These are phyloP conservation scores for Plusia festucae DNA, from an alignment of 2,888 invertebrate species.

Conservation along the genomic window DNA sequence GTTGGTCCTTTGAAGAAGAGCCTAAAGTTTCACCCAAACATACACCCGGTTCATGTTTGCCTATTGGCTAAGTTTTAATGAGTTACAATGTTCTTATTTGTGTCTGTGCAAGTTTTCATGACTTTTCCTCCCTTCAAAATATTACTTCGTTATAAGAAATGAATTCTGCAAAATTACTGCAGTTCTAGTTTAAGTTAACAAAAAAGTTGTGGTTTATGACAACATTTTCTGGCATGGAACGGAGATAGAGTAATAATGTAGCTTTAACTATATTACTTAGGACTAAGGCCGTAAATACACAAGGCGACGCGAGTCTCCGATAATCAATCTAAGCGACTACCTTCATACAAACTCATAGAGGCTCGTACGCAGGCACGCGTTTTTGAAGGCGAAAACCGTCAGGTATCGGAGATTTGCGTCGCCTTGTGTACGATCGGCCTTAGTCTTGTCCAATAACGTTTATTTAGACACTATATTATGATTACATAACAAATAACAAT, in stretches of 20 bases:
- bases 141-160: conserved; percentile 57
- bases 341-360: too few relatives aligned
- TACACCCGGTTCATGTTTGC: conserved; percentile 59
- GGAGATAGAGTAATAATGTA: not conserved
- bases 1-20: conserved; percentile 50
- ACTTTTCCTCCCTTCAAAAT: conserved; percentile 62
- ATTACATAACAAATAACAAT: too few relatives aligned
- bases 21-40: conserved; percentile 59
- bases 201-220: conserved; percentile 30
- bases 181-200: conserved; percentile 41
- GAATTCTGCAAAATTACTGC: conserved; percentile 54
- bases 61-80: conserved; percentile 72
- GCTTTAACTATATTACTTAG: not conserved
- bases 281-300: too few relatives aligned
- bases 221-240: conserved; percentile 10
- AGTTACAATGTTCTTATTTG: conserved; percentile 66
- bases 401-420: too few relatives aligned
- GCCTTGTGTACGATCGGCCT: too few relatives aligned
- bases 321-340: too few relatives aligned
- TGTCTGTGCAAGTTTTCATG: conserved; percentile 68
- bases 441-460: too few relatives aligned
- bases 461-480: too few relatives aligned
- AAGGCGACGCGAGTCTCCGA: too few relatives aligned
- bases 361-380: too few relatives aligned
- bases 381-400: too few relatives aligned